Base-by-base conservation (phyloP, 2,888 invertebrate species). In the Caenorhabditis zanzibari region DNA sequence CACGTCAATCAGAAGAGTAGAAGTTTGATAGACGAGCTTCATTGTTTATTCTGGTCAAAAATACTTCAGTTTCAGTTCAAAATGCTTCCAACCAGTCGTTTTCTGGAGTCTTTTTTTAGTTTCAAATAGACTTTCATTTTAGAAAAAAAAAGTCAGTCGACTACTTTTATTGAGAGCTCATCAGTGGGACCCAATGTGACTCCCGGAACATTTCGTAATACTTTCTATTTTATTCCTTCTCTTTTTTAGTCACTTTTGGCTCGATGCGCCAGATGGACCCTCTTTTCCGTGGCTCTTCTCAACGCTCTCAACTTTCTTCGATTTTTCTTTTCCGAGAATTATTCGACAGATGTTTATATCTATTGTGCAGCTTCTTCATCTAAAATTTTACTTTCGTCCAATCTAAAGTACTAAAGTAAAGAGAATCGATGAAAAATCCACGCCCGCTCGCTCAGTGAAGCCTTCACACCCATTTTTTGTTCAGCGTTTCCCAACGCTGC, bases 121-220 rank as follows among this genome's bases (percentile, higher is more conserved):
- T n/a, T n/a, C n/a, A n/a, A n/a, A n/a, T n/a, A n/a, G n/a, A n/a
- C n/a, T n/a, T n/a, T n/a, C n/a, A n/a, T n/a, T n/a, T n/a, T n/a
- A n/a, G n/a, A 54, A 26, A 19, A 24, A 24, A 19, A 16, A n/a
- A 16, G n/a, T 5, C 12, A 26, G n/a, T 19, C 7, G 12, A 58
- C 16, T 5, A 9, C 19, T 58, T 32, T 35, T 9, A 32, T 56
- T 56, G 4, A n/a, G 16, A 16, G 56, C 64, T 64, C 64, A 64
- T 64, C 64, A 64, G 47, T 28, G 26, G 47, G 44, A 28, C 64
- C 47, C 64, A 47, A 26, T 28, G 47, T 64, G 64, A 16, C 63
- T 63, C 63, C 63, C 63, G 38, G 44, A 63, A 26, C 63, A 64
- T 64, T 64, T 64, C 64, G 64, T 28, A 64, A 64, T 64, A 64